Evolutionary conservation across 2,797 vertebrate genomes (phyloP), one percentile per base, ranked within the genome.

Genomic region (Lycodopsis pacificus): DNA sequence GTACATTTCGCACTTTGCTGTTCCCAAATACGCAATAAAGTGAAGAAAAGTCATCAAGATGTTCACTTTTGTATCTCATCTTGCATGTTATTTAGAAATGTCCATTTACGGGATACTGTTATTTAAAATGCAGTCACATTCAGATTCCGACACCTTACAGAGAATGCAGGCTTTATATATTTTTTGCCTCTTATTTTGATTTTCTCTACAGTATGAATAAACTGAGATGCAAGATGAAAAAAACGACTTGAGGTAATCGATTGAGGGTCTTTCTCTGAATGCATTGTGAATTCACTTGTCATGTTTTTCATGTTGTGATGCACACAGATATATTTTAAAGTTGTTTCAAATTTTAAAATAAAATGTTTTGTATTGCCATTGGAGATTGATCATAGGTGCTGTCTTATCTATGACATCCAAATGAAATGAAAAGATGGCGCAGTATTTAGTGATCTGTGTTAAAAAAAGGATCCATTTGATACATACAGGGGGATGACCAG

Each of bases 271-370:
- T 61, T 46, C 67, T 53, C 25, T 51, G 20, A 59, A 79, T 73
- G 22, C 22, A 54, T 48, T 71, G 54, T 73, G 40, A 65, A 44
- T 68, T 25, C 4, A 38, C 38, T n/a, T 78, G 7, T 36, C 25
- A 30, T 79, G 40, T 3, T 32, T 84, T 56, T 68, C 25, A 57
- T 64, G 11, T 30, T 73, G 38, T 76, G 7, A 44, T 73, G 0
- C 38, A 57, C 51, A 65, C 7, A 65, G 40, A 49, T 80, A 49
- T 75, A 51, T 81, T 73, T 78, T 76, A 5, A 69, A 71, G 68
- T n/a, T 1, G 57, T 67, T 56, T 57, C 32, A 78, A 4, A 49
- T 73, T 71, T 71, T 53, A 62, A 14, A 83, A 83, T 81, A 74
- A 88, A 84, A 34, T 46, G 3, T 73, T 80, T 65, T 77, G 27